phyloP scores from a whole-genome alignment of 2,797 vertebrate genomes.

The Neoniphon sammara region DNA sequence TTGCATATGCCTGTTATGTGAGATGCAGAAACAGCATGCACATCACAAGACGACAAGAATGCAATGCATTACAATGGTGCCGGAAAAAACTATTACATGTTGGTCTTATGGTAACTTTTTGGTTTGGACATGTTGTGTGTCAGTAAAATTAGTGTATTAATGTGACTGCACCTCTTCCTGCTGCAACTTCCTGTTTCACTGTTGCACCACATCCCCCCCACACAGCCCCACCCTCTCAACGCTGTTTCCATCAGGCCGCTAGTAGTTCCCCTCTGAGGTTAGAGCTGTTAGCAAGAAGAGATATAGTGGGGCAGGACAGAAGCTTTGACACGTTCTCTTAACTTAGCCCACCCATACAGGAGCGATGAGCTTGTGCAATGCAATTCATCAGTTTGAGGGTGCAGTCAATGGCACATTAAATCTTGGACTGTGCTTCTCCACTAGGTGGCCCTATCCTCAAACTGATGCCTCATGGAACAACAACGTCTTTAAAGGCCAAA shows the following conservation, averaged over 20 bases:
- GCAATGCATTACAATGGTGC: too few species aligned
- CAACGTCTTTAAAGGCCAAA: too few species aligned
- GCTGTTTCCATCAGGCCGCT: slow-evolving; percentile 18
- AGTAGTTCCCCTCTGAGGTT: slow-evolving; percentile 51
- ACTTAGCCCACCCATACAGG: too few species aligned
- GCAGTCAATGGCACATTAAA: not conserved
- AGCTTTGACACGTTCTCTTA: slow-evolving; percentile 9
- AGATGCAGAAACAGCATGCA: too few species aligned
- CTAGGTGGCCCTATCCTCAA: not conserved
- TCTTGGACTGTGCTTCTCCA: not conserved
- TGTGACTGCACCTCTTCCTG: slow-evolving; percentile 61
- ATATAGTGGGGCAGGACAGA: not conserved
- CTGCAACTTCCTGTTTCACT: slow-evolving; percentile 76
- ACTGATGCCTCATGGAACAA: not conserved
- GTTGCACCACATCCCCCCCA: slow-evolving; percentile 58
- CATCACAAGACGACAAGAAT: too few species aligned
- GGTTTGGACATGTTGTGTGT: not conserved
- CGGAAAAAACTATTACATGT: not conserved
- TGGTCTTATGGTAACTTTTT: not conserved
- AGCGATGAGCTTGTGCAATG: not conserved
- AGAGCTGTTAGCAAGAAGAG: not conserved
- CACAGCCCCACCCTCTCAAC: slow-evolving; percentile 1
- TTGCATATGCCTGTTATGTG: too few species aligned
- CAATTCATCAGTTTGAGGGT: not conserved
- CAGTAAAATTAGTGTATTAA: slow-evolving; percentile 18